Evolutionary conservation across 1,140 invertebrate genomes (phyloP), one percentile per base, ranked within the genome.

Genomic region (Mya arenaria): DNA sequence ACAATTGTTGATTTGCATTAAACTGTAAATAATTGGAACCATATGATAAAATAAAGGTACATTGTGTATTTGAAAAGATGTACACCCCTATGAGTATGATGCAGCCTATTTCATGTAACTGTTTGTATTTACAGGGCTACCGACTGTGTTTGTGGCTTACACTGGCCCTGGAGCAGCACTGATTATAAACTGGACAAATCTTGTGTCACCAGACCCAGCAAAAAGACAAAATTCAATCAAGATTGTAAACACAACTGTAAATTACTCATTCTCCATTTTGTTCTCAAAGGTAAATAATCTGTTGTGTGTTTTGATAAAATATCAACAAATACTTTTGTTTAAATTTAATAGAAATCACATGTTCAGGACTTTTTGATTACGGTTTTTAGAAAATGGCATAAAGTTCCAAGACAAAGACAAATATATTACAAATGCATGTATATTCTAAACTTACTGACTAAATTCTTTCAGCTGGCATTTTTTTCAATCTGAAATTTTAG

Each of bases 101-200:
- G n/a, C n/a, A n/a, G n/a, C n/a, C n/a, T n/a, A n/a, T n/a, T n/a
- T n/a, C n/a, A n/a, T n/a, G n/a, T n/a, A n/a, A n/a, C n/a, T n/a
- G n/a, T n/a, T n/a, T n/a, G n/a, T n/a, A n/a, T 44, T 19, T 19
- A 44, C 41, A 82, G 79, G 79, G 41, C n/a, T 82, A 30, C 79
- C 79, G 1, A 73, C 79, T 36, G 58, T 82, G 36, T 66, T 73
- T 30, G 60, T 82, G 30, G 71, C 79, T 1, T 39, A 65, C 19
- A 82, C 44, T 15, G 23, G 23, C n/a, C 0, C 41, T 55, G 28
- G 63, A 48, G 44, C 58, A 4, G 32, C 36, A 23, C 19, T 72
- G 32, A 23, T 28, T 15, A 60, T 82, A 8, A 60, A 82, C 58
- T 82, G 68, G 68, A 25, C 48, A 2, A 52, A 48, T 28, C 48